phyloP scores from a whole-genome alignment of 2,113 vertebrate species.

The Pycnonotus jocosus region DNA sequence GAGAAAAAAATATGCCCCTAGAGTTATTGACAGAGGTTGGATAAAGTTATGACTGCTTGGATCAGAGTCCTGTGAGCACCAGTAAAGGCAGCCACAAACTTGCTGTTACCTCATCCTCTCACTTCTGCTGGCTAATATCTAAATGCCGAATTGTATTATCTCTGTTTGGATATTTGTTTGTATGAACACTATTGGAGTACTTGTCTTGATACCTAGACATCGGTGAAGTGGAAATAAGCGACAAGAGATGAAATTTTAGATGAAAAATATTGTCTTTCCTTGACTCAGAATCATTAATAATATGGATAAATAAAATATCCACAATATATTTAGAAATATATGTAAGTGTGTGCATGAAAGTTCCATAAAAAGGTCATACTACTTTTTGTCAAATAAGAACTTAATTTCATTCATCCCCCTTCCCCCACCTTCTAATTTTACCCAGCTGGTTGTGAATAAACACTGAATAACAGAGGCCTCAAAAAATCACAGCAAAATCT shows the following conservation, averaged over 20 bases:
- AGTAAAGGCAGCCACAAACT: background rate
- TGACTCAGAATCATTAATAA: background rate
- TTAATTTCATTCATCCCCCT: background rate
- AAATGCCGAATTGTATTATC: background rate
- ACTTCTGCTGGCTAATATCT: background rate
- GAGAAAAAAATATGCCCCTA: background rate
- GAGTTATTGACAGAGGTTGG: background rate
- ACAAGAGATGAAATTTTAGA: background rate
- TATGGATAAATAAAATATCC: background rate
- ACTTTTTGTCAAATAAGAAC: background rate
- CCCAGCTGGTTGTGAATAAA: background rate
- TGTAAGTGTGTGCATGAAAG: background rate
- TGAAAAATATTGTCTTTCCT: background rate
- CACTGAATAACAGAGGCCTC: background rate
- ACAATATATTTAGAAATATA: background rate
- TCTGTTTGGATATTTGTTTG: background rate
- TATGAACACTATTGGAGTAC: background rate
- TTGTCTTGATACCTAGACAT: background rate
- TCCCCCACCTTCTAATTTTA: background rate
- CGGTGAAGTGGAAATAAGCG: background rate
- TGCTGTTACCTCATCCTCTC: background rate
- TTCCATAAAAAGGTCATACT: background rate
- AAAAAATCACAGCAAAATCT: background rate
- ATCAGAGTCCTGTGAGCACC: background rate
- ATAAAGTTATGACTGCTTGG: background rate